phyloP scores from a whole-genome alignment of 1,140 invertebrate genomes.

The Zeugodacus cucurbitae region DNA sequence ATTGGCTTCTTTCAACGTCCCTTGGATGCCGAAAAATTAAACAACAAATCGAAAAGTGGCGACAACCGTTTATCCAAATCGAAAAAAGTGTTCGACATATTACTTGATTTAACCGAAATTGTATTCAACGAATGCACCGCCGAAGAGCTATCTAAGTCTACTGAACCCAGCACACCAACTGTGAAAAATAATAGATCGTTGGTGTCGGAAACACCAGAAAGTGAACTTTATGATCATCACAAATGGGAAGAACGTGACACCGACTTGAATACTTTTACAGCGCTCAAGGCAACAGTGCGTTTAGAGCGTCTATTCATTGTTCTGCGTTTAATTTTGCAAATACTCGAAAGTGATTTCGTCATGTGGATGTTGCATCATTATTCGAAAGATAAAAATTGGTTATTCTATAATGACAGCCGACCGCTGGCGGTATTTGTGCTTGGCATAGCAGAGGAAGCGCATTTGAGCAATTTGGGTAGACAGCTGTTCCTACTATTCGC shows the following conservation, averaged over 20 bases:
- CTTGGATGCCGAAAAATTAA: slow-evolving; percentile 29
- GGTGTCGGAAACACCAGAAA: not conserved
- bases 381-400: slow-evolving; percentile 39
- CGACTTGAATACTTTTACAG: slow-evolving; percentile 34
- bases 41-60: not conserved
- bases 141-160: not conserved
- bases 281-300: not conserved
- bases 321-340: slow-evolving; percentile 41
- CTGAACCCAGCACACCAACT: not conserved
- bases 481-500: slow-evolving; percentile 42
- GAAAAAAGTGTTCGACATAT: slow-evolving; percentile 42
- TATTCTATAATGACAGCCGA: slow-evolving; percentile 42
- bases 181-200: not conserved
- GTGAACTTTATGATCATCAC: slow-evolving; percentile 31
- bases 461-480: slow-evolving; percentile 37
- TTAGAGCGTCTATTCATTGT: slow-evolving; percentile 43
- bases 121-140: not conserved
- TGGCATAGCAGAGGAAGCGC: slow-evolving; percentile 34
- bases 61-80: slow-evolving; percentile 41
- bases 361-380: slow-evolving; percentile 48
- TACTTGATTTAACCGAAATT: slow-evolving; percentile 42
- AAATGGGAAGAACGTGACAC: slow-evolving; percentile 40
- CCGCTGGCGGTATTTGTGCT: slow-evolving; percentile 43
- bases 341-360: slow-evolving; percentile 45
- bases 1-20: slow-evolving; percentile 41